Conservation (phyloP, 2,113 vertebrate species). For the Caretta caretta region DNA sequence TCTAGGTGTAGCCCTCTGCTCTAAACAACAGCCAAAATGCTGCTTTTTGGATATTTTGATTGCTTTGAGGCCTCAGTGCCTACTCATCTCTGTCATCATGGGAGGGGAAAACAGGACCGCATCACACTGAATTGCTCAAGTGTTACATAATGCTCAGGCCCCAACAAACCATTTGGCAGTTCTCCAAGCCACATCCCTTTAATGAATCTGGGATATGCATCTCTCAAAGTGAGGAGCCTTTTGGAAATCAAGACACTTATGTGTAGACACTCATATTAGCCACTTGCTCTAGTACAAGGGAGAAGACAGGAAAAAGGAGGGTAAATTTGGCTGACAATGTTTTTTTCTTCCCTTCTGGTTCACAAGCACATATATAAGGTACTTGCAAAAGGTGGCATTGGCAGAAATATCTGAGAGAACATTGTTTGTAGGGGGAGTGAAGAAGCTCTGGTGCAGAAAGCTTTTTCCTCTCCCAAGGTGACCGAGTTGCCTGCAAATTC, state of each 20-base stretch:
- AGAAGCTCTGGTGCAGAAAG: background rate
- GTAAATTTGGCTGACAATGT: background rate
- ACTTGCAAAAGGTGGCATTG: background rate
- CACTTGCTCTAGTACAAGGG: background rate
- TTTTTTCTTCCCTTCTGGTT: background rate
- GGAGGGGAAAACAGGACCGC: background rate
- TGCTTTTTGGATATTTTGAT: background rate
- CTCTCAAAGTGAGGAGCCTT: background rate
- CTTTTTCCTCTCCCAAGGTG: background rate
- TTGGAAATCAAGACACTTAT: background rate
- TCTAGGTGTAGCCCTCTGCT: background rate
- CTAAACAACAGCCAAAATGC: background rate
- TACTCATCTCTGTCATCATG: background rate
- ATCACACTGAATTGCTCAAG: background rate
- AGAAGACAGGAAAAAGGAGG: background rate
- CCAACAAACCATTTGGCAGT: background rate
- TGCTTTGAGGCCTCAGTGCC: background rate
- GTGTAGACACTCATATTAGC: background rate
- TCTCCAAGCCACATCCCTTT: background rate
- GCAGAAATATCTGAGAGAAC: background rate
- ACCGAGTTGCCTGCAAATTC: background rate
- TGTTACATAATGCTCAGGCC: background rate
- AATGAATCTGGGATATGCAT: background rate
- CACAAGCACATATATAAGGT: background rate
- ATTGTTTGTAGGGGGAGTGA: background rate